phyloP scores from a whole-genome alignment of 2,888 invertebrate genomes.

The Caenorhabditis panamensis region DNA sequence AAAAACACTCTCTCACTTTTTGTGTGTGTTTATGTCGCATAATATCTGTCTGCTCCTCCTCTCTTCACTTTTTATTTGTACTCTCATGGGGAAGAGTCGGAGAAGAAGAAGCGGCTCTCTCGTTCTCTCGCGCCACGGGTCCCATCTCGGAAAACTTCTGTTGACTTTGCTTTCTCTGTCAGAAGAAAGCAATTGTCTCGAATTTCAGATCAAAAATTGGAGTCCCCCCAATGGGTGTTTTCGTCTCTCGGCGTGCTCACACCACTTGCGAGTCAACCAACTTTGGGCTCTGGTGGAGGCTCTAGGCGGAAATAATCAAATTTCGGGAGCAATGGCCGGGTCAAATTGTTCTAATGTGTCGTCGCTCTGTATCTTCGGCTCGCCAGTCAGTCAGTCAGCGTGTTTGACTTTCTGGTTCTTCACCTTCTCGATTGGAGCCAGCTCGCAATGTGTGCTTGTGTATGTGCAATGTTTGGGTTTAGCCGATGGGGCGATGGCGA shows the following conservation, averaged over 20 bases:
- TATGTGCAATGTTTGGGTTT: conserved; percentile 55
- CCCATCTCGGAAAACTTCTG: conserved; percentile 42
- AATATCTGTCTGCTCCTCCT: conserved; percentile 46
- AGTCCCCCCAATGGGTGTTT: conserved; percentile 12
- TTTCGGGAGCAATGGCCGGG: not conserved
- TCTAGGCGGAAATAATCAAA: not conserved
- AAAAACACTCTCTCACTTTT: conserved; percentile 22
- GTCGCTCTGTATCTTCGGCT: conserved; percentile 11
- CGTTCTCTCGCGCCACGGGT: not conserved
- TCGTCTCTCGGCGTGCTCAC: not conserved
- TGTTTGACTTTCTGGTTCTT: conserved; percentile 52
- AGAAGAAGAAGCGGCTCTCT: conserved; percentile 14
- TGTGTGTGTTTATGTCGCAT: conserved; percentile 46
- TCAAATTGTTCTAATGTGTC: conserved; percentile 6
- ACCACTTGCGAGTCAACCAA: conserved; percentile 1
- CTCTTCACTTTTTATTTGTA: conserved; percentile 48
- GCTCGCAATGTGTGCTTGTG: conserved; percentile 43
- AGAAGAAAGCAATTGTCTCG: conserved; percentile 53
- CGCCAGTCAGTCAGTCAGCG: conserved; percentile 15
- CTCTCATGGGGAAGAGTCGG: conserved; percentile 48
- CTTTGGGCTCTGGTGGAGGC: conserved; percentile 1
- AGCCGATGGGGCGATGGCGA: conserved; percentile 19
- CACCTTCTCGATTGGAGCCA: conserved; percentile 35
- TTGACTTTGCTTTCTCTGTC: conserved; percentile 55
- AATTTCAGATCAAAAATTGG: conserved; percentile 57